Evolutionary conservation across 2,888 invertebrate species (phyloP), one percentile per base, ranked within the genome.

Genomic region (Thymelicus acteon): DNA sequence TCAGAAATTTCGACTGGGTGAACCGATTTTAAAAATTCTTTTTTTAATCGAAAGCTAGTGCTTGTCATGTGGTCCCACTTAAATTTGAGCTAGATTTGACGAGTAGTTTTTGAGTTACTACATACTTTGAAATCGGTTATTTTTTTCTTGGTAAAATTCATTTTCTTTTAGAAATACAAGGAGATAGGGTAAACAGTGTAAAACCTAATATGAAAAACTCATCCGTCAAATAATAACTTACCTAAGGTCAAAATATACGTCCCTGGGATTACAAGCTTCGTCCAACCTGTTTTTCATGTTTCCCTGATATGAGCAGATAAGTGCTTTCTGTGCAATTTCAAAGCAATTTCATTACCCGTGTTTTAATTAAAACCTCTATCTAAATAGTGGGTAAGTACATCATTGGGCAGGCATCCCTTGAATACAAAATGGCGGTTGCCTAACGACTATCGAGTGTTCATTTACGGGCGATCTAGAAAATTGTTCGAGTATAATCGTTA

Each of bases 401-500:
- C 69, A 69, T 63, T 63, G 63, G 31, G 49, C 57, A 48, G 39
- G 58, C 58, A 48, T 69, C 63, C 58, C 19, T 48, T 69, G 69
- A 69, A 69, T 69, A 63, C 63, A 63, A 47, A 69, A 58, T 63
- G 39, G 39, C 54, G 10, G 44, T 19, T 68, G 31, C 44, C 44
- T 60, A 54, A 68, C 52, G 13, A 57, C 48, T 31, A 63, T 63
- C 24, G 63, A 58, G 58, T 63, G 61, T 69, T 57, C 57, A 37
- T 57, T 57, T 39, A 24, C 39, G 19, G 19, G 37, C 13, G 48
- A 63, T 69, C 52, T 62, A 62, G 52, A 54, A 48, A 60, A 68
- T 52, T 58, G 19, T 65, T 54, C 40, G 40, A 57, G 15, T 39
- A 24, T 77, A 76, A 77, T 82, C 80, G 78, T 82, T 83, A 81